Base-by-base conservation (phyloP, 2,113 vertebrate genomes). In the Thalassoma bifasciatum region DNA sequence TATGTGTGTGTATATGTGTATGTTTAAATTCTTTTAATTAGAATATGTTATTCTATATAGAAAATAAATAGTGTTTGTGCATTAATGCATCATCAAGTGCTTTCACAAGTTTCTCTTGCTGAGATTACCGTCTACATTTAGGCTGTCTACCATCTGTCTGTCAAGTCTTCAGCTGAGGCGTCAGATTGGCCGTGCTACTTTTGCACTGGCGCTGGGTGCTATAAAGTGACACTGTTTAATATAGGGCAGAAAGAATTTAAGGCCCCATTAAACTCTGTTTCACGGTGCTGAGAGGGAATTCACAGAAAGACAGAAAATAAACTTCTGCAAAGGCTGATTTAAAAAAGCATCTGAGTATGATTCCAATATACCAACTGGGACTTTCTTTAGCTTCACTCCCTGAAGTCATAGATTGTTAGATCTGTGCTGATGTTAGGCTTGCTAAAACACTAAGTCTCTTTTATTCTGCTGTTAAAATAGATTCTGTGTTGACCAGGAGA, bases 171-270 rank as follows among this genome's bases (percentile, higher is more conserved):
- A 12, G 90, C 73, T 19, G 61, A 69, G 89, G 86, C 85, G 88
- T 91, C 89, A 88, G 77, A 56, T 83, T 73, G 83, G 82, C 85
- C 75, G 46, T 58, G 83, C 86, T 90, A 89, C 86, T 90, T 92
- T 92, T 86, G 86, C 86, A 80, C 91, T 54, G 86, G 74, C 77
- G 67, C 88, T 82, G 70, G 50, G 64, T 76, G 86, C 78, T 86
- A 88, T 91, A 87, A 88, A 84, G 84, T 91, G 82, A 90, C 89
- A 89, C 72, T 66, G 87, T 87, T 92, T 89, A 89, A 92, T 91
- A 85, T 92, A 88, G 82, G 83, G 74, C 80, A 34, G 66, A 60
- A 58, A 76, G 82, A 79, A 86, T 88, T 89, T 86, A 84, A 80
- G 77, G 77, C 79, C 78, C 81, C 73, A 80, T 74, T 87, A 82